Evolutionary conservation across 1,140 invertebrate species (phyloP), one percentile per base, ranked within the genome.

Genomic region (Drosophila tani): DNA sequence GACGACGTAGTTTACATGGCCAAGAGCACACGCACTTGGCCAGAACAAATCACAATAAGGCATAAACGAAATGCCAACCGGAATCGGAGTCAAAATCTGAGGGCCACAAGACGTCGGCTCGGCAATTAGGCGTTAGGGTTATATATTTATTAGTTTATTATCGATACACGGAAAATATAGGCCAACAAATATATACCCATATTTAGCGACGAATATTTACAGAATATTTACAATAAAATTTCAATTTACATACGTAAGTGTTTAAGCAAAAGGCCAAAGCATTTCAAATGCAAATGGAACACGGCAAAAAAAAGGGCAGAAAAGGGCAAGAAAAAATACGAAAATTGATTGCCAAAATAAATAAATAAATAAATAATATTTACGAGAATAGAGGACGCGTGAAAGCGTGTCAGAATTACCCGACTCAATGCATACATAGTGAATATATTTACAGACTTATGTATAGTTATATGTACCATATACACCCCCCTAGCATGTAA

Each of bases 171-270:
- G 19, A 40, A 40, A 47, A 49, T 75, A 69, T 49, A 69, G 45
- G 76, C 41, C 40, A 46, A 67, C 64, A 46, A 46, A 43, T 35
- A 49, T 43, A 75, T 62, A 76, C 55, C 50, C 69, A 81, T 56
- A 82, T 68, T 75, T 86, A 82, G 62, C 66, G 68, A 67, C 58
- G 32, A 35, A 79, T 74, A 63, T 56, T 29, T 29, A 29, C 27
- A 29, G 77, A 78, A 75, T 79, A 82, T 56, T 67, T 76, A 76
- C 60, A 76, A 77, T 56, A 69, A 77, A 78, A 76, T 87, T 78
- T 78, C 73, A 84, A 87, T 87, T 84, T 87, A 75, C 77, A 87
- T 81, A 78, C 76, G 75, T 83, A 88, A 88, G 84, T 83, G 77
- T 88, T 88, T 83, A 81, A 87, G 81, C 73, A 74, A 73, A 88